Base-by-base conservation (phyloP, 2,888 invertebrate species). In the Osmoderma eremita region DNA sequence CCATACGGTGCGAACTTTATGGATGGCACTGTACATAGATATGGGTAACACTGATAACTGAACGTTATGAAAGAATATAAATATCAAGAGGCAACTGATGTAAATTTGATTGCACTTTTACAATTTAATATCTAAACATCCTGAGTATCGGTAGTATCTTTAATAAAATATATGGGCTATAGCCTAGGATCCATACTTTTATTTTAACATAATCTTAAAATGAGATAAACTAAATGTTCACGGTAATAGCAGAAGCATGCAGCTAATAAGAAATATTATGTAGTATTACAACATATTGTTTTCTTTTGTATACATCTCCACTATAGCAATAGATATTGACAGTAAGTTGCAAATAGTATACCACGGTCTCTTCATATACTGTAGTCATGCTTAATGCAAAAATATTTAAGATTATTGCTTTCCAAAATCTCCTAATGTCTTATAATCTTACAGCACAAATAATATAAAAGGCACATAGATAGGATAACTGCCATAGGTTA, bases 111-210 rank as follows among this genome's bases (percentile, higher is more conserved):
- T 61, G 58, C 58, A 61, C 58, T 12, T n/a, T 17, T 48, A 15
- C 30, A 48, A 45, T 30, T 24, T 48, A 61, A 45, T 24, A 61
- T 30, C n/a, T 45, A 61, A 42, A 30, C 24, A 45, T 61, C 58
- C 58, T 61, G 58, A 61, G 58, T 61, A 61, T 61, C 30, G n/a
- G 30, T 48, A 30, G 48, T 61, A n/a, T 48, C 58, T 24, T 8
- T 48, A 45, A 61, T 30, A 45, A 18, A n/a, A 24, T 45, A 15
- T 2, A n/a, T 18, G n/a, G 15, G 10, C 42, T 45, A 58, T 10
- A 8, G 12, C 10, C 54, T 56, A 56, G 22, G 20, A 41, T 20
- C 13, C 18, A 45, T 45, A 18, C 18, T 45, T 45, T 4, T 3
- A 48, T 18, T 15, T 48, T 48, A 48, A 48, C 48, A 48, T 48